Percentiles rank a stretch among this genome's conserved stretches.
Conservation (phyloP, 2,113 vertebrate genomes). For the Mohoua ochrocephala region DNA sequence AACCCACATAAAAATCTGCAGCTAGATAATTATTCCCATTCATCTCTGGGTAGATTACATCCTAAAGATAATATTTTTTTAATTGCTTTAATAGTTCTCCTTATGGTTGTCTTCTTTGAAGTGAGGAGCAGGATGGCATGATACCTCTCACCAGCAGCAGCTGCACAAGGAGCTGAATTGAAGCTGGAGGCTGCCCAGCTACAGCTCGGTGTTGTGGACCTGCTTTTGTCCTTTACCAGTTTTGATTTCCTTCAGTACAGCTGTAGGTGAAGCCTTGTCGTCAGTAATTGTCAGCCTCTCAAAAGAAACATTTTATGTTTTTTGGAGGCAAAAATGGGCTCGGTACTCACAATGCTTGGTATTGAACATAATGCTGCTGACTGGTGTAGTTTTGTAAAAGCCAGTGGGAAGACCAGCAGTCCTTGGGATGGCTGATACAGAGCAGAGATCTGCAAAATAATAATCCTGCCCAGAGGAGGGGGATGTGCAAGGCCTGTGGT, state of each 20-base stretch:
- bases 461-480: not conserved
- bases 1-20: not conserved
- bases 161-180: not conserved
- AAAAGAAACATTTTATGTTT: not conserved
- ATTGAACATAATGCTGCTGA: fast-evolving
- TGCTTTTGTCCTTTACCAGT: not conserved
- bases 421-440: not conserved
- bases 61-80: slow-evolving; percentile 24
- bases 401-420: not conserved
- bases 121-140: not conserved
- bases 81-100: slow-evolving; percentile 34
- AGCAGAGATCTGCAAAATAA: not conserved
- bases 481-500: fast-evolving
- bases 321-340: not conserved
- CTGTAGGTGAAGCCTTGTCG: not conserved
- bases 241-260: not conserved
- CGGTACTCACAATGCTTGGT: not conserved
- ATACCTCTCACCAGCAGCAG: not conserved
- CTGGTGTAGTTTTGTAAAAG: not conserved
- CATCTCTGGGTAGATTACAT: not conserved
- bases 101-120: not conserved
- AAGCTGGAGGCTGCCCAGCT: not conserved
- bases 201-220: fast-evolving
- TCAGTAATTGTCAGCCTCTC: not conserved
- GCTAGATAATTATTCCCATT: slow-evolving; percentile 1